Conservation (phyloP, 1,140 invertebrate genomes). For the Apis dorsata region DNA sequence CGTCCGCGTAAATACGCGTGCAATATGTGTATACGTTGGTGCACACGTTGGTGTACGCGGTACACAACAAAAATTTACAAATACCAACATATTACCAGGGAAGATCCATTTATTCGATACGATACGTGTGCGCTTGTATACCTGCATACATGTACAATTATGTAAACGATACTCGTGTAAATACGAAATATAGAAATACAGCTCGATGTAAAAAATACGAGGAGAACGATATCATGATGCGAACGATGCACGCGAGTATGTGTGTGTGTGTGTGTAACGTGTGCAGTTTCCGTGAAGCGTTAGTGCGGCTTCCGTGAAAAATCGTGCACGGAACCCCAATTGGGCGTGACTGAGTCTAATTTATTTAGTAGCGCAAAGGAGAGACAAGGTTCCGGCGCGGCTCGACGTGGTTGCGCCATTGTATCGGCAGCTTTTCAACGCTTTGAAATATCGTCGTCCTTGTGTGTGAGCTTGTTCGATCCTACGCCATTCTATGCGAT, state of each 20-base stretch:
- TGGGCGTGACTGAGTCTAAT: conserved; percentile 63
- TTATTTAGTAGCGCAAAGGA: conserved; percentile 65
- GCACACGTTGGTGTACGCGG: too few relatives aligned
- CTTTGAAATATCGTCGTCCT: conserved; percentile 65
- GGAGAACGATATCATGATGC: too few relatives aligned
- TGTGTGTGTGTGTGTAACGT: neutral
- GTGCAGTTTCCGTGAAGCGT: too few relatives aligned
- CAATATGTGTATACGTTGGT: neutral
- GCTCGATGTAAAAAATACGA: neutral
- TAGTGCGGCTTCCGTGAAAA: conserved; percentile 19
- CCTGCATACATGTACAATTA: neutral
- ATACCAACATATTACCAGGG: neutral
- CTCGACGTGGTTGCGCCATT: conserved; percentile 40
- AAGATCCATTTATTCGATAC: conserved; percentile 23
- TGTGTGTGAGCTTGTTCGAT: neutral
- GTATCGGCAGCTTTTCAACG: conserved; percentile 67
- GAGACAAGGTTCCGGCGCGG: conserved; percentile 35
- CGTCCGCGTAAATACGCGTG: conserved; percentile 14
- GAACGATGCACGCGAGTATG: neutral
- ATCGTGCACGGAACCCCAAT: conserved; percentile 46
- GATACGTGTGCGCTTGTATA: neutral
- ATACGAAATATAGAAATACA: neutral
- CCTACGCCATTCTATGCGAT: conserved; percentile 5
- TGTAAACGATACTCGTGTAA: neutral
- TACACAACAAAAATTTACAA: conserved; percentile 23